Evolutionary conservation across 2,113 vertebrate species (phyloP).

Genomic region (Equus quagga): DNA sequence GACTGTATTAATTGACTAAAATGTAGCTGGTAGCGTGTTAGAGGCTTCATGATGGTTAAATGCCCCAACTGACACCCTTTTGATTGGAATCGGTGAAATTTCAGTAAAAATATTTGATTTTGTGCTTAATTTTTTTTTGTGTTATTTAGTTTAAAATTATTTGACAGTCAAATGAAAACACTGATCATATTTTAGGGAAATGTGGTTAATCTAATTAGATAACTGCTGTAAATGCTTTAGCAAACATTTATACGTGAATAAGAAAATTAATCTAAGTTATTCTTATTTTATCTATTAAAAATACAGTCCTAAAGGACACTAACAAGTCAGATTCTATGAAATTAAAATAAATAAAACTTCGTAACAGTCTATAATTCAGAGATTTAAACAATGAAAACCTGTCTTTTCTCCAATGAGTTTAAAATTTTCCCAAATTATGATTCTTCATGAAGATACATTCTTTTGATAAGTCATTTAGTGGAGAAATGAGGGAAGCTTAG

Average conservation of each 20-base stretch:
- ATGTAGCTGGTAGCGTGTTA: background rate
- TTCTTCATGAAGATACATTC: background rate
- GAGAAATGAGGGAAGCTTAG: background rate
- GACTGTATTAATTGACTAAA: background rate
- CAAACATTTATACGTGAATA: background rate
- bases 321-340: background rate
- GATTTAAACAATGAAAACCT: background rate
- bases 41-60: background rate
- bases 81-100: background rate
- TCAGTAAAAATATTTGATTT: background rate
- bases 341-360: background rate
- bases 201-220: background rate
- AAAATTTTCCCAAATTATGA: background rate
- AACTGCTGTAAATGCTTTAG: background rate
- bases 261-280: slow-evolving; percentile 25
- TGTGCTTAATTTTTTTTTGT: background rate
- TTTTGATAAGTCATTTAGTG: background rate
- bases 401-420: background rate
- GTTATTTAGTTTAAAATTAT: slow-evolving; percentile 19
- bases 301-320: background rate
- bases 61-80: background rate
- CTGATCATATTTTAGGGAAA: background rate
- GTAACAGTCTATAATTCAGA: slow-evolving; percentile 16
- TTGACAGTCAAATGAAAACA: slow-evolving; percentile 10
- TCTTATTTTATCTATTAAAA: background rate